Base-by-base conservation (phyloP, 2,113 vertebrate genomes). In the Pygoscelis adeliae region DNA sequence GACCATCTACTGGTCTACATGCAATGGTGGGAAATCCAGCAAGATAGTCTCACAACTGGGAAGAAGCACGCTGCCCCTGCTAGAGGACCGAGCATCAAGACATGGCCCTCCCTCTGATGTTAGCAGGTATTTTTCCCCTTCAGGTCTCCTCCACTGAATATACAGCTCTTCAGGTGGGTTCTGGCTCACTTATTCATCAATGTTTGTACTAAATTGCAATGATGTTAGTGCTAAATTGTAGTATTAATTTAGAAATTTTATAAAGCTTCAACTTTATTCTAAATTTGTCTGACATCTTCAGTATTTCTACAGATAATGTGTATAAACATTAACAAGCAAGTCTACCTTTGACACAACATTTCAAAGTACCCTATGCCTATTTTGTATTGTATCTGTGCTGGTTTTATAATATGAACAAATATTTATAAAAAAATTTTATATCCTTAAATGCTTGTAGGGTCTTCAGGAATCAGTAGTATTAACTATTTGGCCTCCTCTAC, bases 11-110 rank as follows among this genome's bases (percentile, higher is more conserved):
- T 1, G 2, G 9, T 53, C 58, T 42, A 8, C 29, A 40, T 0
- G 0, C 5, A 17, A 2, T 0, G 0, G 25, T 77, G 53, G 40
- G 40, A 65, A n/a, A 50, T 42, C 22, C 55, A 82, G 26, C 34
- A n/a, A 50, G 42, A 44, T 5, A 10, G 47, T 58, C 46, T 52
- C 21, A 21, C 4, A 13, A 2, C 32, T 23, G 46, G 32, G 47
- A 52, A 49, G n/a, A 19, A 47, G 12, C 18, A 53, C 1, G 1
- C 17, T 42, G 36, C 13, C 6, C 59, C 20, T 71, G 1, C 34
- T 25, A 46, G 17, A 71, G 38, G 20, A 20, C 36, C 1, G 1
- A 61, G 50, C 46, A 71, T 19, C 27, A 13, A 20, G 25, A 44
- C 16, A 3, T 15, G 26, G 2, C 13, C 11, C 29, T 74, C 16